Evolutionary conservation across 2,113 vertebrate species (phyloP).

Genomic region (Lepus americanus): DNA sequence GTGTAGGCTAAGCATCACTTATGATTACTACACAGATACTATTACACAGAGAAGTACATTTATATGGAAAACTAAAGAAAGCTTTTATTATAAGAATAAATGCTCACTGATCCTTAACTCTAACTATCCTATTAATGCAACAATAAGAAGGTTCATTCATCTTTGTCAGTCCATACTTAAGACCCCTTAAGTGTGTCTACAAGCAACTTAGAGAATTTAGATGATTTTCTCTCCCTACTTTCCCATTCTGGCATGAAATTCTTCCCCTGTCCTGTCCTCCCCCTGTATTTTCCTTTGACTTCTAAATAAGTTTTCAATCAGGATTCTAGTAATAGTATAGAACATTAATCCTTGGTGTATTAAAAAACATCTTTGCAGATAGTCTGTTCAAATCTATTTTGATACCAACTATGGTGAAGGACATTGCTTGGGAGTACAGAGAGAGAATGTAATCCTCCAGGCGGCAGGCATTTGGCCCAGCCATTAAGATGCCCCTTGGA

Average conservation of each 20-base stretch:
- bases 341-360: conserved; percentile 28
- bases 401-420: not conserved
- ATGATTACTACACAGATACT: conserved; percentile 82
- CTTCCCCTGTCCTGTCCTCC: not conserved
- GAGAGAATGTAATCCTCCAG: no score
- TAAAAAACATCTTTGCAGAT: not conserved
- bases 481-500: no score
- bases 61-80: conserved; percentile 85
- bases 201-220: conserved; percentile 72
- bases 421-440: fast-evolving
- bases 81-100: conserved; percentile 83
- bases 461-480: no score
- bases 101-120: conserved; percentile 84
- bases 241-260: conserved; percentile 59
- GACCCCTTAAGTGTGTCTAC: conserved; percentile 73
- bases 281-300: conserved; percentile 26
- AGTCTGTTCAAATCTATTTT: not conserved
- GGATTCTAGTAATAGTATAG: not conserved
- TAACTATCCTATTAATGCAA: conserved; percentile 80
- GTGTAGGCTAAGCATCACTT: conserved; percentile 84
- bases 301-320: conserved; percentile 54
- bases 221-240: conserved; percentile 61
- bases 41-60: conserved; percentile 83
- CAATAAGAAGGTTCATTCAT: conserved; percentile 79
- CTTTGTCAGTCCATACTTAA: conserved; percentile 82